These are phyloP conservation scores for Avahi laniger DNA, from an alignment of 2,797 vertebrate species.

Conservation along the genomic window DNA sequence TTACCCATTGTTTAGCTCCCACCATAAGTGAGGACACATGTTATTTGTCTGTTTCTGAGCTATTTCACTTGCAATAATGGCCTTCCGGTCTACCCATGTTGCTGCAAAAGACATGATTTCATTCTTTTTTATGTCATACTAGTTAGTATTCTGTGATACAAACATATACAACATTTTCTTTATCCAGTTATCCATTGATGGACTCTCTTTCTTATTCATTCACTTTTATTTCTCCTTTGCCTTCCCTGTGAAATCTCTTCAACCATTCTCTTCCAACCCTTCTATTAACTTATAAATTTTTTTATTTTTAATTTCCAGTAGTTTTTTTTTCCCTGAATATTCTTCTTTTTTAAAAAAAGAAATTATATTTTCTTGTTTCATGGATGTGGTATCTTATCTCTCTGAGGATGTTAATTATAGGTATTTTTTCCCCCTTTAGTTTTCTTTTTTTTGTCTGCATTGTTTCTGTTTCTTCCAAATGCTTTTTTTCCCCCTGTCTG, in stretches of 20 bases:
- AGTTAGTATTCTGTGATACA: no score
- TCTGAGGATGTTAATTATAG: not conserved
- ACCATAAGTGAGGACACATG: no score
- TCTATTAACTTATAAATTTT: not conserved
- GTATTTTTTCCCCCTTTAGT: not conserved
- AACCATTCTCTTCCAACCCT: not conserved
- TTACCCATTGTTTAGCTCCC: no score
- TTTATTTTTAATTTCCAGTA: not conserved
- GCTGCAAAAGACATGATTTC: no score
- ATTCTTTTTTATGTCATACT: no score
- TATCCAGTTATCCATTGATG: no score
- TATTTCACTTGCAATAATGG: no score
- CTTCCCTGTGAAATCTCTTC: not conserved
- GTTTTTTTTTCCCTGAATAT: not conserved
- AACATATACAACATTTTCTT: no score
- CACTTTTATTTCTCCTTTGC: not conserved
- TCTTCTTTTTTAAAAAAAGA: not conserved
- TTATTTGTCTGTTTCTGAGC: no score
- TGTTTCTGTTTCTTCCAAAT: not conserved
- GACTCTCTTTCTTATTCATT: not conserved
- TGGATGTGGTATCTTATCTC: not conserved
- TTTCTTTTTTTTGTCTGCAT: not conserved
- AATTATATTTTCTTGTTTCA: not conserved
- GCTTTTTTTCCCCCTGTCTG: not conserved
- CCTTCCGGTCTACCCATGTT: no score